These are phyloP conservation scores for Xestia sexstrigata DNA, from an alignment of 2,888 invertebrate genomes.

Conservation along the genomic window DNA sequence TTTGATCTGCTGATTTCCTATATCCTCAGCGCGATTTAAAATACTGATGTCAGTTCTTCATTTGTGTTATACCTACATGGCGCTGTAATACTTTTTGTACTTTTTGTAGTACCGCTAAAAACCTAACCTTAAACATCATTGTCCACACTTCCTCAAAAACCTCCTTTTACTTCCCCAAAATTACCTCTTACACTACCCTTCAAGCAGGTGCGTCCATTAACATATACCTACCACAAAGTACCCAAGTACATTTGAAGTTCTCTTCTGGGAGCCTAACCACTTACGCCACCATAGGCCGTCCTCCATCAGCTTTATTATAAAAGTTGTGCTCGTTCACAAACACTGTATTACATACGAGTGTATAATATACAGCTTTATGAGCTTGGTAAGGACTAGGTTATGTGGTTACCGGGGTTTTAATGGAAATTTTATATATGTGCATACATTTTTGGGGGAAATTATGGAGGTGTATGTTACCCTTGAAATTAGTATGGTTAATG, in stretches of 20 bases:
- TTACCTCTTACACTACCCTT: slow-evolving; percentile 39
- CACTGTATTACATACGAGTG: slow-evolving; percentile 64
- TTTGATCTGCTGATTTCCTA: too few species aligned
- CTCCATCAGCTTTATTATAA: slow-evolving; percentile 73
- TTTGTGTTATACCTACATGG: not conserved
- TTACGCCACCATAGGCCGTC: slow-evolving; percentile 58
- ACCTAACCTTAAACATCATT: not conserved
- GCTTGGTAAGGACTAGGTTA: slow-evolving; percentile 56
- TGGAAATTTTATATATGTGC: slow-evolving; percentile 60
- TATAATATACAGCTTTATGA: slow-evolving; percentile 69
- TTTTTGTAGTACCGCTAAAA: not conserved
- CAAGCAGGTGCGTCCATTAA: slow-evolving; percentile 64
- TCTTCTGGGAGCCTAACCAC: slow-evolving; percentile 62
- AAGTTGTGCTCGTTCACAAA: slow-evolving; percentile 71
- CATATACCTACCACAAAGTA: slow-evolving; percentile 55
- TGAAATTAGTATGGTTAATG: slow-evolving; percentile 32
- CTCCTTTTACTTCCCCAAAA: slow-evolving; percentile 37
- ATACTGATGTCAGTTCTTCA: not conserved
- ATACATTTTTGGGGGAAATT: slow-evolving; percentile 40
- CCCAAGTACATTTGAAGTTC: slow-evolving; percentile 61
- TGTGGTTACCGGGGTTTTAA: slow-evolving; percentile 55
- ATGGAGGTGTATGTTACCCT: slow-evolving; percentile 10
- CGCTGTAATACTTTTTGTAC: too few species aligned
- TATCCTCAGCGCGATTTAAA: too few species aligned
- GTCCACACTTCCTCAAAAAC: slow-evolving; percentile 7